Percentiles rank a stretch among this genome's conserved stretches.
These are phyloP conservation scores for Clitarchus hookeri DNA, from an alignment of 2,888 invertebrate genomes.

Conservation along the genomic window DNA sequence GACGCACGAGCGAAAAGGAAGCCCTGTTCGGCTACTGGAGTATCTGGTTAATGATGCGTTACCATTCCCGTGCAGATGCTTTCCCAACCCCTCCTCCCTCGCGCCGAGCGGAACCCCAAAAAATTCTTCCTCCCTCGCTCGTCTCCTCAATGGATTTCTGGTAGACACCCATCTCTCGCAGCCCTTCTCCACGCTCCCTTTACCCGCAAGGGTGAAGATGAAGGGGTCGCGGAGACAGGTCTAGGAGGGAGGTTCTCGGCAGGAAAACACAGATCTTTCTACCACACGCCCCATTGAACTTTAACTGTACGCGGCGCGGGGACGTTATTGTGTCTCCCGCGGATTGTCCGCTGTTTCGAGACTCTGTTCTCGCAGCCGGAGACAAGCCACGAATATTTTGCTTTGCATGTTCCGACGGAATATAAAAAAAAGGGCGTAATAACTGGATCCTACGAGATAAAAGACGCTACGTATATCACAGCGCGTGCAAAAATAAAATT, in stretches of 20 bases:
- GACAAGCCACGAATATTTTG: background rate
- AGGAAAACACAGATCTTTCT: background rate
- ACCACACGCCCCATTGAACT: background rate
- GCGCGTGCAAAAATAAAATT: background rate
- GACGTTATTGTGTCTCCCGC: background rate
- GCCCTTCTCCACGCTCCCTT: background rate
- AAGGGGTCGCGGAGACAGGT: background rate
- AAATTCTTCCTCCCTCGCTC: background rate
- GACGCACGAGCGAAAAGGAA: background rate
- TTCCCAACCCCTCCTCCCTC: background rate
- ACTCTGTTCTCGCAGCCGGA: background rate
- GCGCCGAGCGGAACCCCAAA: background rate
- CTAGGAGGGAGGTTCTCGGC: background rate
- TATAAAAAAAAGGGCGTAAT: background rate
- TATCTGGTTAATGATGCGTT: slow-evolving; percentile 14
- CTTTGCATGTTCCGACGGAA: background rate
- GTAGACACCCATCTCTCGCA: background rate
- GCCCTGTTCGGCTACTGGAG: background rate
- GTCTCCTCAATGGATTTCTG: background rate
- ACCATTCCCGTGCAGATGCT: background rate
- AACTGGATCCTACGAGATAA: background rate
- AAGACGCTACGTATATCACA: background rate
- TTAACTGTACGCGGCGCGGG: background rate
- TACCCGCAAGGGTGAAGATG: background rate
- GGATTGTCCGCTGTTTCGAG: background rate